A percentile compares a stretch with the other conserved stretches of the same genome.
Conservation (phyloP, 2,797 vertebrate species). For the Catharus ustulatus region DNA sequence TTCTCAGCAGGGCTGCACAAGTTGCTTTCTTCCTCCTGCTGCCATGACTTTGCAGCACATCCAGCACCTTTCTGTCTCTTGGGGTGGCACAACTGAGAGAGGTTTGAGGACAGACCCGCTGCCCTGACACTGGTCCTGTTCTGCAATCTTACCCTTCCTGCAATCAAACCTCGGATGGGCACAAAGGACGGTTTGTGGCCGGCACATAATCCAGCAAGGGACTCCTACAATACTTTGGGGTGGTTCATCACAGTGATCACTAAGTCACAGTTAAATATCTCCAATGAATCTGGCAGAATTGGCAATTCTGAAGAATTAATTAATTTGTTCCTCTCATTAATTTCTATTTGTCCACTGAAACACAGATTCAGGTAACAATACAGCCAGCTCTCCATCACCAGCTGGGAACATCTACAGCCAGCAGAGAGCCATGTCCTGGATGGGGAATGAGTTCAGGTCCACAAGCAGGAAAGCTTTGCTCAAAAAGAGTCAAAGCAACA, state of each 20-base stretch:
- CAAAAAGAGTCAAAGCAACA: not conserved
- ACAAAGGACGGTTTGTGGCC: not conserved
- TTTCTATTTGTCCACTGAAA: not conserved
- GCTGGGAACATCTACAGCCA: not conserved
- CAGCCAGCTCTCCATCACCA: not conserved
- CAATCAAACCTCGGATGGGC: not conserved
- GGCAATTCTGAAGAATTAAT: not conserved
- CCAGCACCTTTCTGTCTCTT: not conserved
- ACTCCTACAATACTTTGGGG: not conserved
- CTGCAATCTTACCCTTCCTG: not conserved
- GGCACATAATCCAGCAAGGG: not conserved
- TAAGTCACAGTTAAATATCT: not conserved
- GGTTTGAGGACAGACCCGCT: not conserved
- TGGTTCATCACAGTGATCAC: not conserved
- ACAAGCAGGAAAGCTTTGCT: not conserved
- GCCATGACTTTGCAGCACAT: not conserved
- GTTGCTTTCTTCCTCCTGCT: not conserved
- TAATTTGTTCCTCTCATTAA: not conserved
- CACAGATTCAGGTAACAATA: not conserved
- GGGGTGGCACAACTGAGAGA: not conserved
- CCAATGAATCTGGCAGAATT: not conserved
- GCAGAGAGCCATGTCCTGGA: fast-evolving
- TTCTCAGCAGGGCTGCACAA: not conserved
- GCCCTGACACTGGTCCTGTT: not conserved
- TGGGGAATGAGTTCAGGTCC: not conserved